Conservation (phyloP, 2,888 invertebrate species). For the Ptychoptera albimana region DNA sequence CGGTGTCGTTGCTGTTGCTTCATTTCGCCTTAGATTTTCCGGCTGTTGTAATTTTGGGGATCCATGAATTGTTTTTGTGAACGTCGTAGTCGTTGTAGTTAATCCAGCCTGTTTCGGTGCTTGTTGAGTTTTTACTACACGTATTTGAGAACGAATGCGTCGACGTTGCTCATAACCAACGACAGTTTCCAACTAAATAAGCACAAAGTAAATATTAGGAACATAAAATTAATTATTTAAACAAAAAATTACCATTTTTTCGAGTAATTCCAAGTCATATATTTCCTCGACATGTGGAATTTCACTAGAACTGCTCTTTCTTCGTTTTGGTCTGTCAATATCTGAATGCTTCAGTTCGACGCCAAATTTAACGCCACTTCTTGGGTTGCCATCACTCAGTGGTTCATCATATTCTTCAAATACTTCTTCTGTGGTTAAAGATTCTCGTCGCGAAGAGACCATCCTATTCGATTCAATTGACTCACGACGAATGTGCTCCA, state of each 20-base stretch:
- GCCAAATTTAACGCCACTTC: conserved; percentile 48
- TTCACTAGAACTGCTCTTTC: conserved; percentile 33
- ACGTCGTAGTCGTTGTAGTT: conserved; percentile 7
- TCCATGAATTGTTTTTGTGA: conserved; percentile 6
- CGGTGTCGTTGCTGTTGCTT: conserved; percentile 2
- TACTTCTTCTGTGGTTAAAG: conserved; percentile 19
- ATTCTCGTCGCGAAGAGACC: conserved; percentile 1
- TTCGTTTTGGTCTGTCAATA: conserved; percentile 31
- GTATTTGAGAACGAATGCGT: conserved; percentile 59
- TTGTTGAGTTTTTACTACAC: conserved; percentile 48
- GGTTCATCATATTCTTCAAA: conserved; percentile 22
- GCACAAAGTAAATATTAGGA: not conserved
- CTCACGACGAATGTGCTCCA: conserved; percentile 27
- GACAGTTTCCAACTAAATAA: conserved; percentile 43
- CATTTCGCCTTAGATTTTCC: conserved; percentile 1
- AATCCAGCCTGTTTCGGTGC: conserved; percentile 22
- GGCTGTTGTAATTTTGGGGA: not conserved
- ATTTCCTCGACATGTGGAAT: conserved; percentile 51
- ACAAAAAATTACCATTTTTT: conserved; percentile 35
- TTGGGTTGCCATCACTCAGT: conserved; percentile 33
- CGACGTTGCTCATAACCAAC: conserved; percentile 62
- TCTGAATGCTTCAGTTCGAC: conserved; percentile 43
- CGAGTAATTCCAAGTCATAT: conserved; percentile 50
- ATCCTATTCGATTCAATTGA: conserved; percentile 12
- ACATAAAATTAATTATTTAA: not conserved